A percentile compares a stretch with the other conserved stretches of the same genome.
Evolutionary conservation across 2,113 vertebrate species (phyloP).

Genomic region (Coptodon rendalli): DNA sequence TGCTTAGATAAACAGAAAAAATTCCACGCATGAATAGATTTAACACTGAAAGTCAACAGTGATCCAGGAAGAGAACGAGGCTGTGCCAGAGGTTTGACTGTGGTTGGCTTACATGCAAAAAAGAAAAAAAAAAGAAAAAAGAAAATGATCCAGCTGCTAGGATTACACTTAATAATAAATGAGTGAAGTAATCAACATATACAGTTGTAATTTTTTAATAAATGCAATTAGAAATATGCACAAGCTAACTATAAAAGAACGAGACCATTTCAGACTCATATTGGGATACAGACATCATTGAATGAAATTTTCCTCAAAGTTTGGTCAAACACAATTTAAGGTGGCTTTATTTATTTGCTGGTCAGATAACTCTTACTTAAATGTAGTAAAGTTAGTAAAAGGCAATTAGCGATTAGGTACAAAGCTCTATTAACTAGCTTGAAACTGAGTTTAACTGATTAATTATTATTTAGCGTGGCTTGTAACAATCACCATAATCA

Average conservation of each 20-base stretch:
- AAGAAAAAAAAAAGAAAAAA: fast-evolving
- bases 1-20: neutral
- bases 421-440: neutral
- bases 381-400: neutral
- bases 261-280: neutral
- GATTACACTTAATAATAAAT: neutral
- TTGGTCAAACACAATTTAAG: neutral
- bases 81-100: neutral
- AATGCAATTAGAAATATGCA: neutral
- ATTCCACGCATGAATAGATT: neutral
- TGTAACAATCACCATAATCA: neutral
- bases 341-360: neutral
- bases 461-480: neutral
- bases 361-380: neutral
- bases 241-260: neutral
- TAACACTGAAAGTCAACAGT: neutral
- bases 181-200: neutral
- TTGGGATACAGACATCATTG: neutral
- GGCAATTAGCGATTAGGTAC: neutral
- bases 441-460: neutral
- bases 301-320: neutral
- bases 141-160: neutral
- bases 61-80: neutral
- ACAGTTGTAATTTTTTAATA: neutral
- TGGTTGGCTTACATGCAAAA: neutral